phyloP scores from a whole-genome alignment of 2,797 vertebrate genomes.

The Sebastes trivittatus region DNA sequence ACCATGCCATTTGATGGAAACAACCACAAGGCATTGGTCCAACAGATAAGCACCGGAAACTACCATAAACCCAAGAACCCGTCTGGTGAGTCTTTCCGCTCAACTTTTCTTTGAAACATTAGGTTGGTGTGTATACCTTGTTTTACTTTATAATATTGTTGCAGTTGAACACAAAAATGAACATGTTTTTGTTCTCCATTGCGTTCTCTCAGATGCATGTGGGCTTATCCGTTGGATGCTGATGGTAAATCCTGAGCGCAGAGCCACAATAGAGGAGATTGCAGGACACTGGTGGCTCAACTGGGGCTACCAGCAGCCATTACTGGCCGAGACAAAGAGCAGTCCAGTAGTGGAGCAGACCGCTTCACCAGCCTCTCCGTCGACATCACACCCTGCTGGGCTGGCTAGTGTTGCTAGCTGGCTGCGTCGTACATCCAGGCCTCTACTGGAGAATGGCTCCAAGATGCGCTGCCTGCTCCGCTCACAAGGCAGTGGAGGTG shows the following conservation, averaged over 20 bases:
- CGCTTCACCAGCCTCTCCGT: neutral
- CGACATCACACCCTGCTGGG: constrained; percentile 71
- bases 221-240: constrained; percentile 98
- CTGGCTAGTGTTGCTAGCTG: constrained; percentile 87
- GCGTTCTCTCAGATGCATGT: constrained; percentile 87
- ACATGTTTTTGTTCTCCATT: neutral
- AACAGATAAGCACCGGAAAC: constrained; percentile 92
- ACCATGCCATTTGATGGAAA: constrained; percentile 96
- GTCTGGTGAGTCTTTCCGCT: constrained; percentile 84
- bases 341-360: constrained; percentile 35
- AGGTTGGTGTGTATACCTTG: neutral
- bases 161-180: neutral
- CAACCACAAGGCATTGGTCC: constrained; percentile 91
- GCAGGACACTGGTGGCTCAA: constrained; percentile 98
- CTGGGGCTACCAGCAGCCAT: constrained; percentile 89
- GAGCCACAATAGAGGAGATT: constrained; percentile 93
- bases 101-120: neutral
- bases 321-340: constrained; percentile 83
- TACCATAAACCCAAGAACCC: constrained; percentile 90
- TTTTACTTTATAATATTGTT: neutral
- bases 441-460: constrained; percentile 91
- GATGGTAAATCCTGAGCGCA: constrained; percentile 96
- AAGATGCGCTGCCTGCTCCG: constrained; percentile 93
- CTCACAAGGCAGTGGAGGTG: constrained; percentile 78
- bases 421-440: constrained; percentile 92